Conservation (phyloP, 2,888 invertebrate genomes). For the Sepiola atlantica region DNA sequence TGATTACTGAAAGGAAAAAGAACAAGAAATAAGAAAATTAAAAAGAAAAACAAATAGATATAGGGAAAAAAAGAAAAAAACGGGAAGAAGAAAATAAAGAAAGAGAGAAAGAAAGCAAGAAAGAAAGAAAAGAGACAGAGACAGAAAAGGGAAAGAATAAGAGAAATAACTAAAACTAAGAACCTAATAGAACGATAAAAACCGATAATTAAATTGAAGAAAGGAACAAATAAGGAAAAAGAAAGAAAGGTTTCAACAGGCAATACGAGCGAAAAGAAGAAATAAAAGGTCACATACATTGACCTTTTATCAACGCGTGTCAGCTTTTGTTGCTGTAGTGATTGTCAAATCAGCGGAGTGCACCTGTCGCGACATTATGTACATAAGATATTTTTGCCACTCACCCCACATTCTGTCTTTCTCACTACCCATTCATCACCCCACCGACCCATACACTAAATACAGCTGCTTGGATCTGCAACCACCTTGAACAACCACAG, state of each 20-base stretch:
- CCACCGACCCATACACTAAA: neutral
- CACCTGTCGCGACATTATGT: constrained; percentile 14
- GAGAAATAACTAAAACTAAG: neutral
- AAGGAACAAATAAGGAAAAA: neutral
- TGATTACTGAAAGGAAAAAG: too few relatives aligned
- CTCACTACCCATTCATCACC: neutral
- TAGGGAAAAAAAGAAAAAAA: neutral
- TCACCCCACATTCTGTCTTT: too few relatives aligned
- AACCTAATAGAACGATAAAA: neutral
- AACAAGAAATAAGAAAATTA: neutral
- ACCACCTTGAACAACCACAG: neutral
- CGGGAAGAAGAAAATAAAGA: neutral
- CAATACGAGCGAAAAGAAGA: too few relatives aligned
- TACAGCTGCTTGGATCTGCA: neutral
- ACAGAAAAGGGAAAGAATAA: neutral
- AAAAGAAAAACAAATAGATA: neutral
- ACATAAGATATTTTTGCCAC: neutral
- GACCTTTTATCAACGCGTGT: neutral
- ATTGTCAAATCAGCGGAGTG: neutral
- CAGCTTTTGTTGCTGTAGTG: neutral
- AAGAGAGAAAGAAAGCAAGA: neutral
- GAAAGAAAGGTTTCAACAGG: neutral
- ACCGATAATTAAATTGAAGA: neutral
- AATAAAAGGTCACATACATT: neutral
- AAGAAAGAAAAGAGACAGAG: neutral